Evolutionary conservation across 2,888 invertebrate species (phyloP), one percentile per base, ranked within the genome.

Genomic region (Carcina quercana): DNA sequence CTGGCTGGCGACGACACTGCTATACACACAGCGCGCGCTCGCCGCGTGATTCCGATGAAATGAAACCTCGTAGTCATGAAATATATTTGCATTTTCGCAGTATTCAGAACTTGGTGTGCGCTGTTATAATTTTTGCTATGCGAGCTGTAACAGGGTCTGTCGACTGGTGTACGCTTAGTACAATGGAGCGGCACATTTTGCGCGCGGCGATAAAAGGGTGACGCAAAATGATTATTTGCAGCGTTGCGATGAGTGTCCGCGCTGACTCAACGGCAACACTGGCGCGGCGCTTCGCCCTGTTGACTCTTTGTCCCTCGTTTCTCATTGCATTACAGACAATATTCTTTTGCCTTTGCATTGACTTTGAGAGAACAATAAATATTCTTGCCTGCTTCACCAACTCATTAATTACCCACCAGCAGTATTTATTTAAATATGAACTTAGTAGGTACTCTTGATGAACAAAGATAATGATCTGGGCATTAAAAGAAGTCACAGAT

Each of bases 161-260:
- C 24, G 24, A n/a, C n/a, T n/a, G n/a, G n/a, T n/a, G n/a, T n/a
- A n/a, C n/a, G n/a, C n/a, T n/a, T n/a, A n/a, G 56, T 59, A 74
- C 68, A 73, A 66, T 72, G 63, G 63, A 60, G 53, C 57, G 67
- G 61, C 66, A 67, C 64, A 66, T 74, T 74, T 73, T 72, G 70
- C 68, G 55, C 58, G 55, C 57, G 63, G 60, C 71, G 76, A 79
- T 79, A 80, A 75, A 76, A 57, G 64, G 78, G 67, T 80, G 80
- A 80, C 79, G 82, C 79, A 80, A 80, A 79, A 66, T 73, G 71
- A 80, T 80, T 79, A 82, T 80, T 82, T 74, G 76, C 78, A 75
- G 75, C 73, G 67, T 69, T 69, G 75, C 76, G 74, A 79, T 80
- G 80, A 76, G 72, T 79, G 61, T 66, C 45, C 72, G 70, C 34